phyloP scores from a whole-genome alignment of 2,888 invertebrate species.

The Isoperla grammatica region DNA sequence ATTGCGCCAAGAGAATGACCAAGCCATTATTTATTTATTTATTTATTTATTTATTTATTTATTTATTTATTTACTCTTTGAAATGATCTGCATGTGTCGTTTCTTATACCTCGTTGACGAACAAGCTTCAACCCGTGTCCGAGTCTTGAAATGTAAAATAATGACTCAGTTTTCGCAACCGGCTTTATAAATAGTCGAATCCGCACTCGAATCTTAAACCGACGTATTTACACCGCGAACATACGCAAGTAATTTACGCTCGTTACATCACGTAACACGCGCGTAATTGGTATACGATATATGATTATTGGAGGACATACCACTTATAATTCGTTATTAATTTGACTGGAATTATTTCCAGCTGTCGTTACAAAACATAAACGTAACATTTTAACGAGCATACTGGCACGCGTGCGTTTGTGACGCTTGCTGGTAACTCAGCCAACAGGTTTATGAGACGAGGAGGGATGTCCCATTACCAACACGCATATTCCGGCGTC shows the following conservation, averaged over 20 bases:
- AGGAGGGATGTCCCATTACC: neutral
- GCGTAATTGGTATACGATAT: constrained; percentile 5
- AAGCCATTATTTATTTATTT: no score
- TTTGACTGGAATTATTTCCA: constrained; percentile 23
- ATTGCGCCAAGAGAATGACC: no score
- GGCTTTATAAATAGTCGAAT: no score
- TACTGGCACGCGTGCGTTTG: neutral
- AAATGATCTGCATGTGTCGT: no score
- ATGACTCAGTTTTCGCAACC: no score
- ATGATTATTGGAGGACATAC: constrained; percentile 9
- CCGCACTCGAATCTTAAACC: no score
- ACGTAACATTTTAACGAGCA: constrained; percentile 21
- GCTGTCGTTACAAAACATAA: constrained; percentile 19
- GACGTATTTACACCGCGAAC: neutral
- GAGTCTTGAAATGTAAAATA: no score
- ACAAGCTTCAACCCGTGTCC: no score
- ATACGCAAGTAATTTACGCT: neutral
- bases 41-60: no score
- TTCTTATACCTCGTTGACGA: no score
- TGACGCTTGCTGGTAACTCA: neutral
- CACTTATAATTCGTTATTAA: constrained; percentile 19
- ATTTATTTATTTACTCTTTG: no score
- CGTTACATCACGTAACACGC: neutral
- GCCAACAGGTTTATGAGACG: constrained; percentile 23
- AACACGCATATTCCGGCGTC: constrained; percentile 16